Percentiles rank a stretch among this genome's conserved stretches.
phyloP scores from a whole-genome alignment of 2,888 invertebrate species.

The Patella depressa region DNA sequence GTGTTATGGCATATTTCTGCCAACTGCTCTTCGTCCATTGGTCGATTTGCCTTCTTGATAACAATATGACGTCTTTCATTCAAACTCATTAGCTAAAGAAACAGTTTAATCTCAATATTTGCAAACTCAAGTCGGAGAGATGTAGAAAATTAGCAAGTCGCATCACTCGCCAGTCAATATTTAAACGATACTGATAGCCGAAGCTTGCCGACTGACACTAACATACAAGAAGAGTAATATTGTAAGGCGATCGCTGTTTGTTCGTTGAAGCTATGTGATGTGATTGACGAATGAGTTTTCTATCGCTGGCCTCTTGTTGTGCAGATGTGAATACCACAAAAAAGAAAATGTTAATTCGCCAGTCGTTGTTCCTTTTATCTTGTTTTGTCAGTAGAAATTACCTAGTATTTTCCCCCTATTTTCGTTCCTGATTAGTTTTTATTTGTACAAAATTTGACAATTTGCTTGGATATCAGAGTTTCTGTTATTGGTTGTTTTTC shows the following conservation, averaged over 20 bases:
- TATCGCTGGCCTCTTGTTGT: slow-evolving; percentile 5
- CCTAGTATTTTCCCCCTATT: not conserved
- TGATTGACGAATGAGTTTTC: slow-evolving; percentile 6
- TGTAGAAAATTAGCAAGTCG: not conserved
- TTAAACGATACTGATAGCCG: not conserved
- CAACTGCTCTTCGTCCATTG: slow-evolving; percentile 7
- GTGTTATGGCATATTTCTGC: slow-evolving; percentile 9
- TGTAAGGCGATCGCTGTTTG: too few species aligned
- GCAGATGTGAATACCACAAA: slow-evolving; percentile 12
- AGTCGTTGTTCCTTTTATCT: not conserved
- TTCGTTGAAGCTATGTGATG: too few species aligned
- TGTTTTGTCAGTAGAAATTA: not conserved
- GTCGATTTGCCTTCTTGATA: not conserved
- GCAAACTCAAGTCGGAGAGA: not conserved
- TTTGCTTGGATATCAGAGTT: not conserved
- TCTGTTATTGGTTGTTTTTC: not conserved
- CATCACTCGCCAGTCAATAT: not conserved
- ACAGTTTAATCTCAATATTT: slow-evolving; percentile 5
- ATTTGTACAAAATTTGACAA: slow-evolving; percentile 9
- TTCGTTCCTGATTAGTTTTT: slow-evolving; percentile 6
- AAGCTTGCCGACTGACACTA: too few species aligned
- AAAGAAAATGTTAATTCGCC: slow-evolving; percentile 1
- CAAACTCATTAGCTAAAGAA: slow-evolving; percentile 6
- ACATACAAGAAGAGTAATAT: too few species aligned
- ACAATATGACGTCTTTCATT: slow-evolving; percentile 12